A percentile compares a stretch with the other conserved stretches of the same genome.
Evolutionary conservation across 2,797 vertebrate genomes (phyloP).

Genomic region (Alca torda): DNA sequence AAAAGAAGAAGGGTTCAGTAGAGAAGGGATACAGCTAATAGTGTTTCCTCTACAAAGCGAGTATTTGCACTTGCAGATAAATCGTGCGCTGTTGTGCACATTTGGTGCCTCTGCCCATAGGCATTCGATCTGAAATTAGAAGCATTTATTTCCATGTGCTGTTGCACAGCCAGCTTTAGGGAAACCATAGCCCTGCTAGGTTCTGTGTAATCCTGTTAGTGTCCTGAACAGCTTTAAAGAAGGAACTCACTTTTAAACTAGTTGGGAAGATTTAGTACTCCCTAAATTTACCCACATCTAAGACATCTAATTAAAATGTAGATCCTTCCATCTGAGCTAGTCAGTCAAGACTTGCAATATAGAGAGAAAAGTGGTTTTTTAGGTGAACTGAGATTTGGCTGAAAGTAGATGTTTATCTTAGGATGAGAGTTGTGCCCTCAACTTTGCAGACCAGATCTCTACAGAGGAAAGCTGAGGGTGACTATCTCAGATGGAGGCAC

Average conservation of each 20-base stretch:
- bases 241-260: background rate
- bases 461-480: background rate
- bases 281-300: background rate
- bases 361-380: background rate
- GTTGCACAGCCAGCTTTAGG: background rate
- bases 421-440: background rate
- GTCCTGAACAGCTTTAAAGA: constrained; percentile 19
- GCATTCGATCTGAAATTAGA: constrained; percentile 20
- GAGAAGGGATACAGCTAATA: background rate
- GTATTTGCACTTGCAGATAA: background rate
- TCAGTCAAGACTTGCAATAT: background rate
- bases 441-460: background rate
- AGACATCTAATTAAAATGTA: constrained; percentile 24
- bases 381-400: background rate
- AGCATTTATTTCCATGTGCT: constrained; percentile 5
- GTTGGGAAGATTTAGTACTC: background rate
- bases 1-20: background rate
- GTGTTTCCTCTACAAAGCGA: background rate
- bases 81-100: background rate
- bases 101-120: background rate
- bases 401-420: background rate
- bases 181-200: background rate
- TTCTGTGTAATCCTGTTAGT: constrained; percentile 34
- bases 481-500: background rate
- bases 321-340: background rate